Evolutionary conservation across 92 coral and sea anemone genomes (phyloP), one percentile per base, ranked within the genome.

Genomic region (Chrysogorgia sp.): DNA sequence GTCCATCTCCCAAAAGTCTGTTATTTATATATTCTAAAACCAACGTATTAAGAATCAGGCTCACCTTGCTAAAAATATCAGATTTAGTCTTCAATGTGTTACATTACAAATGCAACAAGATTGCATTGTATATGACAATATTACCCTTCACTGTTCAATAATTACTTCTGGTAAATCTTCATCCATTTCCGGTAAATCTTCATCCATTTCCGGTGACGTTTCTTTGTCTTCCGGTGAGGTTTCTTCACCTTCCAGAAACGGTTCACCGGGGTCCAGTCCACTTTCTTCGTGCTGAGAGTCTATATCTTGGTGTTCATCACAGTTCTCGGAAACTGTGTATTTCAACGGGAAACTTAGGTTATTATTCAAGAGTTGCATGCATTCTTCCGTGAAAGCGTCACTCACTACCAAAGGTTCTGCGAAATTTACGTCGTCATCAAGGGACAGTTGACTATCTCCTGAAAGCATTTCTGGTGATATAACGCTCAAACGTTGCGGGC

Each of bases 401-500:
- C 75, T 68, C 19, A 68, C 78, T 10, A 22, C 58, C 2, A 50
- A 25, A 23, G 78, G 23, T 15, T 63, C 49, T 29, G 78, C 17
- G 0, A 23, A 40, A 30, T 34, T 14, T 24, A 50, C 78, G 50
- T 50, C 75, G 23, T 52, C 32, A 1, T 55, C 58, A n/a, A 68
- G 0, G 0, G 75, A 68, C 15, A 28, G 1, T 5, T 43, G 7
- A 26, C 75, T 68, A 34, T 34, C 45, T 21, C 58, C 25, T 34
- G 25, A 22, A 14, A 43, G 35, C 75, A 68, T 43, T 33, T 45
- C 75, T 68, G 75, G 37, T 13, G 75, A 40, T 24, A 68, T 71
- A 50, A 71, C 52, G 22, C 78, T 71, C 29, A 71, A 20, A 14
- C 78, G 78, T 48, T 71, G 78, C 10, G 78, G 63, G 21, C 53